Conservation (phyloP, 2,888 invertebrate genomes). For the Cheilosia variabilis region DNA sequence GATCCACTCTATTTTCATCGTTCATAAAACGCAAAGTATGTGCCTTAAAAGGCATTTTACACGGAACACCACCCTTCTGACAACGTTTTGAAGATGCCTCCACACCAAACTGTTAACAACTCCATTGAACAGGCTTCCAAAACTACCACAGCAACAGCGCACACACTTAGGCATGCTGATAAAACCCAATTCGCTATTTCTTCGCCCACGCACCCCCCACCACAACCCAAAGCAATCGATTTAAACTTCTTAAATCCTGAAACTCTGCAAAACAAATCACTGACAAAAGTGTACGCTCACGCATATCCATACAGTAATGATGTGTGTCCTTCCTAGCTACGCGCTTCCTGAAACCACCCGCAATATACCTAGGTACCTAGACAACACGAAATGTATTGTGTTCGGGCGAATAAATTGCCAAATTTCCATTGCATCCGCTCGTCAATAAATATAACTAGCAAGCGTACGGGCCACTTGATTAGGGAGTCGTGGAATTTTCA, state of each 20-base stretch:
- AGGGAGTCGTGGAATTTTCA: slow-evolving; percentile 56
- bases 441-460: slow-evolving; percentile 48
- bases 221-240: neutral
- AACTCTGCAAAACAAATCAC: slow-evolving; percentile 18
- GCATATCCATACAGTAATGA: slow-evolving; percentile 3
- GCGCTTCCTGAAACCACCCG: neutral
- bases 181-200: neutral
- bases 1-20: neutral
- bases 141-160: slow-evolving; percentile 28
- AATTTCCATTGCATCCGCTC: slow-evolving; percentile 26
- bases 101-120: slow-evolving; percentile 50
- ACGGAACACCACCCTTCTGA: neutral
- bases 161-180: slow-evolving; percentile 28
- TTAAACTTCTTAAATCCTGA: slow-evolving; percentile 15
- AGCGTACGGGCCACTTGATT: slow-evolving; percentile 48
- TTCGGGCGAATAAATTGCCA: neutral
- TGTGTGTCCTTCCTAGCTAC: neutral
- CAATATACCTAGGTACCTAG: neutral
- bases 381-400: slow-evolving; percentile 17
- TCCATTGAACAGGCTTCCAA: slow-evolving; percentile 47
- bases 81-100: slow-evolving; percentile 11
- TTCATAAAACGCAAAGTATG: neutral
- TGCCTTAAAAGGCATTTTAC: neutral
- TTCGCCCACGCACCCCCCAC: neutral
- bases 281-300: neutral